Evolutionary conservation across 1,140 invertebrate species (phyloP).

Genomic region (Aphelenchoides fujianensis): DNA sequence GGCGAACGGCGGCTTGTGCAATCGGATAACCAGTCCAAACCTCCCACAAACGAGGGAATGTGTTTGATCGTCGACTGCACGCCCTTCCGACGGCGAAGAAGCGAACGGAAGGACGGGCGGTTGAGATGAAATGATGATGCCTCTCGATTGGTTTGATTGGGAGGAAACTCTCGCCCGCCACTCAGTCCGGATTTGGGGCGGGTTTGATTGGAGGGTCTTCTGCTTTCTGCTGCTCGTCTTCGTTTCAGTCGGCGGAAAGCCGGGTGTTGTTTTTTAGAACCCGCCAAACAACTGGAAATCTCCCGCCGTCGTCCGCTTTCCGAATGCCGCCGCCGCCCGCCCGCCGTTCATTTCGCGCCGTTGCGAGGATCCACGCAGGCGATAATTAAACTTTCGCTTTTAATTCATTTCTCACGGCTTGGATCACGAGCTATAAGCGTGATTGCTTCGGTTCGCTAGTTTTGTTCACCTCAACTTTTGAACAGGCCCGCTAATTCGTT

Average conservation of each 20-base stretch:
- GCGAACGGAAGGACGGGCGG: neutral
- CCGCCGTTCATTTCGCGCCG: neutral
- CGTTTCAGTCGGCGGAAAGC: neutral
- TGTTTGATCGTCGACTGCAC: no score
- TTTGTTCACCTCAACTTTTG: no score
- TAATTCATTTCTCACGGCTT: no score
- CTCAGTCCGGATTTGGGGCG: neutral
- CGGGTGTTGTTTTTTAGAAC: no score
- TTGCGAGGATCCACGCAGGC: no score
- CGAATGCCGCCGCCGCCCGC: no score
- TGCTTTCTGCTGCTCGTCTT: neutral
- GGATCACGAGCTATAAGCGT: no score
- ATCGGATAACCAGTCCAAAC: neutral
- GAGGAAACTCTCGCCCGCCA: no score
- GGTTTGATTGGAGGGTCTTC: neutral
- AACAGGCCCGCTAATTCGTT: no score
- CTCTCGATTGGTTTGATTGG: neutral
- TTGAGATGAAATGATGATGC: neutral
- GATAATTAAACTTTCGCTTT: no score
- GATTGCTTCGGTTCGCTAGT: no score
- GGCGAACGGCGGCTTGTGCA: neutral
- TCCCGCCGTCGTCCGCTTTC: neutral
- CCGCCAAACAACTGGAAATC: neutral
- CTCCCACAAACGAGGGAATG: neutral
- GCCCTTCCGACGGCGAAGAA: neutral